Percentiles rank a stretch among this genome's conserved stretches.
phyloP scores from a whole-genome alignment of 2,888 invertebrate species.

The Scotopteryx bipunctaria region DNA sequence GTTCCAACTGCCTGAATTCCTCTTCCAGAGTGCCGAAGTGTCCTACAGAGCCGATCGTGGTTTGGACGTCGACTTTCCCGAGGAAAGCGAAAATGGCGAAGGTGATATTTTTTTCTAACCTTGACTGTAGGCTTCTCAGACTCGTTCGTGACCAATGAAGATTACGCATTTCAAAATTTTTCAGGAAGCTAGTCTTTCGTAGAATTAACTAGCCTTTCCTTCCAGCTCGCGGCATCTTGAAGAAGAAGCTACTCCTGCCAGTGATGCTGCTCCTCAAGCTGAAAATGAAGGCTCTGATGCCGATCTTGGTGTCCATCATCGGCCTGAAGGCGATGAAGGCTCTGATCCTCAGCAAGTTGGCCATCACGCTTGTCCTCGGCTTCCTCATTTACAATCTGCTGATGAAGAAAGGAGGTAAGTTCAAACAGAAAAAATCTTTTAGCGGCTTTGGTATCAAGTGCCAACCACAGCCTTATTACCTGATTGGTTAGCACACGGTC shows the following conservation, averaged over 20 bases:
- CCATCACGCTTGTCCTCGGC: constrained; percentile 90
- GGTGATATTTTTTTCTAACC: too few species aligned
- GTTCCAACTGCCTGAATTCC: constrained; percentile 87
- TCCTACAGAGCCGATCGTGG: constrained; percentile 87
- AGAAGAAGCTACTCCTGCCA: constrained; percentile 92
- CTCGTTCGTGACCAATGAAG: not conserved
- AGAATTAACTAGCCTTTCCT: constrained; percentile 35
- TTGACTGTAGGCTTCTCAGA: too few species aligned
- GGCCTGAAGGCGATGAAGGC: constrained; percentile 93
- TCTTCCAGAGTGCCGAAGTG: constrained; percentile 87
- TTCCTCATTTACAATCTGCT: constrained; percentile 91
- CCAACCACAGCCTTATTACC: too few species aligned
- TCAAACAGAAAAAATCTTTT: too few species aligned
- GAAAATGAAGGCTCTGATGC: constrained; percentile 93
- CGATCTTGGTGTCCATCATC: constrained; percentile 90
- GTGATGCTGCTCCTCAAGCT: constrained; percentile 90
- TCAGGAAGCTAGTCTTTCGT: not conserved
- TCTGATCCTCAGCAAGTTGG: constrained; percentile 91
- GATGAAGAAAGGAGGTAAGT: constrained; percentile 85
- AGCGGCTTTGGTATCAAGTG: too few species aligned
- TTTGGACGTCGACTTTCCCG: constrained; percentile 85
- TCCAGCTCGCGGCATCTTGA: constrained; percentile 89
- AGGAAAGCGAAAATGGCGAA: constrained; percentile 80
- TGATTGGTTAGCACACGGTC: too few species aligned
- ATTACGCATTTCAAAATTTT: not conserved